Percentiles rank a stretch among this genome's conserved stretches.
Conservation (phyloP, 2,797 vertebrate species). For the Lophius americanus region DNA sequence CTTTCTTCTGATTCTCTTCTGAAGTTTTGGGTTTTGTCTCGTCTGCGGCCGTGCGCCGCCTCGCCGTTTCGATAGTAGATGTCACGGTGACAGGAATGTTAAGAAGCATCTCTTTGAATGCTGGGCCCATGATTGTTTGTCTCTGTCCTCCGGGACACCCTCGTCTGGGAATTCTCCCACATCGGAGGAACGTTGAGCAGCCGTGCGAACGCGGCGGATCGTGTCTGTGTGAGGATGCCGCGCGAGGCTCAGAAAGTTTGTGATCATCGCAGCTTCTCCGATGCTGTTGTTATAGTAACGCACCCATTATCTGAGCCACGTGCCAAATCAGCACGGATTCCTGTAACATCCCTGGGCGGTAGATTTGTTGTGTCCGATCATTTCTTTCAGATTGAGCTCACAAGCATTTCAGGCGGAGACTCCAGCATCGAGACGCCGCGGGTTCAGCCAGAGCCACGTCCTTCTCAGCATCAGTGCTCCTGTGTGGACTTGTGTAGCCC, state of each 20-base stretch:
- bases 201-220: conserved; percentile 2
- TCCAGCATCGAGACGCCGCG: neutral
- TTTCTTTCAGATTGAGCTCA: neutral
- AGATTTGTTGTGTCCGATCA: conserved; percentile 4
- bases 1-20: too few species aligned
- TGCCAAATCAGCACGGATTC: conserved; percentile 28
- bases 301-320: conserved; percentile 11
- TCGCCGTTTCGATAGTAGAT: conserved; percentile 37
- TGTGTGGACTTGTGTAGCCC: conserved; percentile 33
- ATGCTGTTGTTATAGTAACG: conserved; percentile 58
- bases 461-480: conserved; percentile 28
- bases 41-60: neutral
- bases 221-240: neutral
- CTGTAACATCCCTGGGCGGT: conserved; percentile 8
- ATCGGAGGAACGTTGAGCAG: conserved; percentile 6
- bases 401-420: conserved; percentile 17
- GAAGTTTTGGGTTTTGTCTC: too few species aligned
- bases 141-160: conserved; percentile 21
- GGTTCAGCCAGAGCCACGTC: conserved; percentile 17
- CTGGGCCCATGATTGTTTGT: conserved; percentile 44
- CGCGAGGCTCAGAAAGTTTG: conserved; percentile 36
- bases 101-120: conserved; percentile 44
- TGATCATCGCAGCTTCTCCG: conserved; percentile 15
- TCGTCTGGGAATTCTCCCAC: conserved; percentile 34
- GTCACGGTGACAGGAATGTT: conserved; percentile 62